Conservation (phyloP, 1,140 invertebrate genomes). For the Drosophila obscura region DNA sequence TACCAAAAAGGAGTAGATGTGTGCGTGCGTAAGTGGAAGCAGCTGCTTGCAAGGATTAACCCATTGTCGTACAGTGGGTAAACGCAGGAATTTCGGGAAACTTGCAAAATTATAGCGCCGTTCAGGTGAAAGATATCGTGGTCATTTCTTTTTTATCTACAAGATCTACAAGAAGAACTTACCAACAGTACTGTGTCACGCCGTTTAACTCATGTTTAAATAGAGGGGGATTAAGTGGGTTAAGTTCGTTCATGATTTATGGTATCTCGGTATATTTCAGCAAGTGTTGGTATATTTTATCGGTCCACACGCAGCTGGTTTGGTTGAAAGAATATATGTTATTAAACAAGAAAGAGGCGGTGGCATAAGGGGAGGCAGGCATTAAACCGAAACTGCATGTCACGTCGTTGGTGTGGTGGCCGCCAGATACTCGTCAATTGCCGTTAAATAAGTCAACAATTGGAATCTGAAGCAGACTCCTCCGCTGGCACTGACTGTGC, state of each 20-base stretch:
- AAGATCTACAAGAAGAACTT: too few species aligned
- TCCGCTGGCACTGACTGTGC: constrained; percentile 14
- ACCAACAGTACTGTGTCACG: too few species aligned
- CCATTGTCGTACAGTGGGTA: background rate
- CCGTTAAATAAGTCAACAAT: constrained; percentile 55
- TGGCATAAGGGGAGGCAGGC: constrained; percentile 4
- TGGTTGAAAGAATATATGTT: constrained; percentile 52
- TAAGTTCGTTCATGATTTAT: too few species aligned
- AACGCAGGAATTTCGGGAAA: too few species aligned
- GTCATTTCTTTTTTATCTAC: too few species aligned
- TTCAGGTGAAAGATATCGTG: too few species aligned
- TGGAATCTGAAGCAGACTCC: constrained; percentile 48
- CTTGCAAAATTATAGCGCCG: too few species aligned
- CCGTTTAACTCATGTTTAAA: too few species aligned
- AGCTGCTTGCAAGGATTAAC: background rate
- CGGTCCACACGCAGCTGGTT: constrained; percentile 33
- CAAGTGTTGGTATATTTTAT: too few species aligned
- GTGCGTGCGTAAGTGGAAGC: constrained; percentile 16
- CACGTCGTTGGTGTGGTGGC: constrained; percentile 16
- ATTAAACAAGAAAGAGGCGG: constrained; percentile 48
- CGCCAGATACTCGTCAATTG: constrained; percentile 46
- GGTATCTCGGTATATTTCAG: too few species aligned
- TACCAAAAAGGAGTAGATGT: constrained; percentile 1
- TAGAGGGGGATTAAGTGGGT: too few species aligned
- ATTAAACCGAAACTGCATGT: constrained; percentile 47